Evolutionary conservation across 2,113 vertebrate species (phyloP).

Genomic region (Sisor rabdophorus): DNA sequence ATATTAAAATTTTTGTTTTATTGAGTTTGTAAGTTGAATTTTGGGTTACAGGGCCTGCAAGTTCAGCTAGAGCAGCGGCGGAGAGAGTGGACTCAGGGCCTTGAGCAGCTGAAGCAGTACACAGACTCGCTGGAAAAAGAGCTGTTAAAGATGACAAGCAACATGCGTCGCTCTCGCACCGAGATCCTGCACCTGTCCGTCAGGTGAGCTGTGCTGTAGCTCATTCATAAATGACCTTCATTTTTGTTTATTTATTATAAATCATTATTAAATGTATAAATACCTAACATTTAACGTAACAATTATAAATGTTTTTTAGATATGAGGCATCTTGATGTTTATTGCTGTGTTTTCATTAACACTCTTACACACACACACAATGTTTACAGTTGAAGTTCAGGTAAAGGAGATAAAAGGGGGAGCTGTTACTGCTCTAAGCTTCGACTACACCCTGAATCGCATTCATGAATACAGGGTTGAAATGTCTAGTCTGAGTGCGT

Average conservation of each 20-base stretch:
- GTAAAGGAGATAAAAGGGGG: slow-evolving; percentile 15
- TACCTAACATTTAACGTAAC: too few relatives aligned
- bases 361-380: slow-evolving; percentile 31
- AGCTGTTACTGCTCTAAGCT: slow-evolving; percentile 10
- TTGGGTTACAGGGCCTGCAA: slow-evolving; percentile 56
- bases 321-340: background rate
- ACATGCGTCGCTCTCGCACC: slow-evolving; percentile 76
- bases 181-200: slow-evolving; percentile 78
- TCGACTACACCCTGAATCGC: background rate
- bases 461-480: too few relatives aligned
- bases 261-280: too few relatives aligned
- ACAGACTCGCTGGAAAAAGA: slow-evolving; percentile 77
- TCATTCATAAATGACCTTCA: too few relatives aligned
- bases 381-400: slow-evolving; percentile 7
- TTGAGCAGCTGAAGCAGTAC: slow-evolving; percentile 75
- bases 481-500: too few relatives aligned
- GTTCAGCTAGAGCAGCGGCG: slow-evolving; percentile 67
- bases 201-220: slow-evolving; percentile 58
- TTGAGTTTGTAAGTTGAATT: background rate
- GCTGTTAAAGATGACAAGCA: slow-evolving; percentile 73
- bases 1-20: too few relatives aligned
- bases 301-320: background rate
- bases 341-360: background rate
- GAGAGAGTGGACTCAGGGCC: slow-evolving; percentile 68
- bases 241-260: too few relatives aligned